Evolutionary conservation across 2,797 vertebrate species (phyloP).

Genomic region (Halcyon badia): DNA sequence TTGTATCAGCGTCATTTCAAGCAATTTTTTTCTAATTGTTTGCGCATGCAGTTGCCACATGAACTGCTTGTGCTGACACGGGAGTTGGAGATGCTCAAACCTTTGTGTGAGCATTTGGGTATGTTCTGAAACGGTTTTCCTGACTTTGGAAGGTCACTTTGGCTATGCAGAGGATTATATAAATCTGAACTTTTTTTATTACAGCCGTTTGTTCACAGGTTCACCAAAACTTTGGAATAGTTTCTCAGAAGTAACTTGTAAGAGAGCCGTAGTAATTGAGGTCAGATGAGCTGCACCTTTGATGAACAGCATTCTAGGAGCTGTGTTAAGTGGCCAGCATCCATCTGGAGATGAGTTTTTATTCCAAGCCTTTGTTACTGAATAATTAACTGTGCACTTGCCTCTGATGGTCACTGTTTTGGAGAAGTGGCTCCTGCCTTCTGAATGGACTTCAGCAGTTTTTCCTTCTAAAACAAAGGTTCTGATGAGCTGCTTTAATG

Average conservation of each 20-base stretch:
- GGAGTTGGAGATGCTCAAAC: background rate
- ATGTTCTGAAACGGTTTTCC: background rate
- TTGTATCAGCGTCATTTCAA: background rate
- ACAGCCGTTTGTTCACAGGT: background rate
- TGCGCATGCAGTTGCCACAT: background rate
- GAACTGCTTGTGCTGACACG: background rate
- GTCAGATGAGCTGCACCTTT: background rate
- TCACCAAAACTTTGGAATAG: slow-evolving; percentile 2
- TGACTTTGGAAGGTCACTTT: slow-evolving; percentile 24
- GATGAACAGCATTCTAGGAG: background rate
- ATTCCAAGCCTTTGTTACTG: slow-evolving; percentile 11
- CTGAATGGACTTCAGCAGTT: background rate
- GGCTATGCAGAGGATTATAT: slow-evolving; percentile 28
- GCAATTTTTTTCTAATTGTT: background rate
- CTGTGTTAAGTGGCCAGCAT: slow-evolving; percentile 6
- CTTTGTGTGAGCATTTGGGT: background rate
- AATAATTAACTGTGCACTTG: slow-evolving; percentile 44
- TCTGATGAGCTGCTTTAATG: slow-evolving; percentile 15
- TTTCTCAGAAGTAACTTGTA: slow-evolving; percentile 49
- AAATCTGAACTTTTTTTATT: slow-evolving; percentile 27
- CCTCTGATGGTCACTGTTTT: background rate
- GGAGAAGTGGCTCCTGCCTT: background rate
- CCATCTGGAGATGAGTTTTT: slow-evolving; percentile 43
- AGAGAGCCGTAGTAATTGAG: slow-evolving; percentile 60
- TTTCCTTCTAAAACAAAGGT: background rate